Base-by-base conservation (phyloP, 2,888 invertebrate species). In the Mechanitis messenoides region DNA sequence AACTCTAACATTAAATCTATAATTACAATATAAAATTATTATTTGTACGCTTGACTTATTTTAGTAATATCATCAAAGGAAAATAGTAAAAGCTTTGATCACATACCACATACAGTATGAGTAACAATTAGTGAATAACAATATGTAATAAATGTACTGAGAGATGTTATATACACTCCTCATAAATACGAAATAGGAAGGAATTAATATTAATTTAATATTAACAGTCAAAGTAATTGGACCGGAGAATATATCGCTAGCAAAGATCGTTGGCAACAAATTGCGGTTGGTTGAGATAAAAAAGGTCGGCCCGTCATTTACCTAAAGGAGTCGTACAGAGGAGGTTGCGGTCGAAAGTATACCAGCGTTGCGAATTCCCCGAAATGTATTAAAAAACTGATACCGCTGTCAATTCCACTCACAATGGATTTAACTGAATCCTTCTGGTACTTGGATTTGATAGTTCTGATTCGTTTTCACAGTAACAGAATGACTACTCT, bases 231-330 rank as follows among this genome's bases (percentile, higher is more conserved):
- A 50, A 42, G 7, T 9, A 50, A 28, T 50, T 50, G 28, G 50
- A 50, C 50, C 50, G 50, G 28, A 50, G 31, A 50, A 65, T 84
- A 83, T 85, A 87, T 88, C 87, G 84, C 82, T 76, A 20, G 20
- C 20, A 20, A 76, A 81, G 82, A 87, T 86, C 85, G 85, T 79
- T 74, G 76, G 80, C 81, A 83, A 84, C 87, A 85, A 88, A 89
- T 89, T 88, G 88, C 87, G 86, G 89, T 85, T 81, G 81, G 80
- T 71, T 76, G 77, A 87, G 87, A 42, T 42, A 88, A 88, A 89
- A 89, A 89, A 86, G 89, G 89, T 85, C 81, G 82, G 86, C 86
- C 82, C 86, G 85, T 87, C 86, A 87, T 88, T 85, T 35, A 82
- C 84, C 79, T 83, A 85, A 87, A 86, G 85, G 87, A 86, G 80